Evolutionary conservation across 2,797 vertebrate species (phyloP), one percentile per base, ranked within the genome.

Genomic region (Choloepus didactylus): DNA sequence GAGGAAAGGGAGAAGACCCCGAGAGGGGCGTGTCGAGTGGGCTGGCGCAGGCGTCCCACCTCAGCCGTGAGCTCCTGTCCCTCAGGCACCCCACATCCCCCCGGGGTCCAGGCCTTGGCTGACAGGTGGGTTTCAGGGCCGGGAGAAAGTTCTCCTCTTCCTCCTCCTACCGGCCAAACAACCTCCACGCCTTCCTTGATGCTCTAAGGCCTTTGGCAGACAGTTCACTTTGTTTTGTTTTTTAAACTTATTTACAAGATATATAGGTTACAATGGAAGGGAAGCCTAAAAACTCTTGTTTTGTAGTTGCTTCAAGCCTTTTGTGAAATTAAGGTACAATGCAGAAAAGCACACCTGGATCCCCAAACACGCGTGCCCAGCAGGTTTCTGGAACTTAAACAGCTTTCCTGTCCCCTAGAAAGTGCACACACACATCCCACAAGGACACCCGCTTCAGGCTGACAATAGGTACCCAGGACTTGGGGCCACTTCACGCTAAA

Each of bases 301-400:
- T 15, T 14, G 9, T 12, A 66, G 62, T 66, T 16, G 31, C 29
- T n/a, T n/a, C 64, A n/a, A 6, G 2, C 6, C 14, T 5, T n/a
- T 66, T 66, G 31, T n/a, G 6, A 15, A 14, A 21, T n/a, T 16
- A 66, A n/a, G 31, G 64, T n/a, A 16, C 19, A 18, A 21, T 21
- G 19, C 25, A 9, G 49, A 23, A 0, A 11, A 7, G 9, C 14
- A 23, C 10, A 15, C 15, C 11, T 2, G 15, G 15, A 31, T 7
- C 19, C n/a, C 19, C 3, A 56, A 54, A 77, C 19, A 7, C 19
- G 19, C 7, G 19, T n/a, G n/a, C 1, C 9, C 11, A 49, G n/a
- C 49, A 2, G 6, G 49, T 35, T 9, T 54, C 21, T 11, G 19
- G 29, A n/a, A 35, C 10, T 4, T 18, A 6, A n/a, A 19, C 29